A percentile compares a stretch with the other conserved stretches of the same genome.
These are phyloP conservation scores for Anagyrus pseudococci DNA, from an alignment of 2,888 invertebrate species.

Conservation along the genomic window DNA sequence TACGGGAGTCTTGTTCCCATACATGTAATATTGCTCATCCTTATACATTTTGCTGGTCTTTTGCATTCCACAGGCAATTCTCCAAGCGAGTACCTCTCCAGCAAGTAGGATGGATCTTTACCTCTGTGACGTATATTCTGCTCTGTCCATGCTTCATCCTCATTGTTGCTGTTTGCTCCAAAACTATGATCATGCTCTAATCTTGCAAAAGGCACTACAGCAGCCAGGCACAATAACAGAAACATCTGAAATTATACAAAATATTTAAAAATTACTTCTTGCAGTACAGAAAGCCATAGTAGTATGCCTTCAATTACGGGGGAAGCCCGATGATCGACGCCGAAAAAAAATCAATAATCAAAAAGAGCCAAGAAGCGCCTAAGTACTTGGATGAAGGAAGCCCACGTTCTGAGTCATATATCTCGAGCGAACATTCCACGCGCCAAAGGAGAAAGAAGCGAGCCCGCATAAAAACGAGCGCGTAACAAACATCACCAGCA, in stretches of 20 bases:
- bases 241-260: conserved; percentile 42
- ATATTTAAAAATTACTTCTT: not conserved
- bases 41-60: conserved; percentile 74
- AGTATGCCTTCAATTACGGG: too few species aligned
- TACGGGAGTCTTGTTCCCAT: conserved; percentile 83
- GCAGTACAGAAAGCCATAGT: not conserved
- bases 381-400: not conserved
- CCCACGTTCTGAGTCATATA: too few species aligned
- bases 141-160: conserved; percentile 49
- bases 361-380: not conserved
- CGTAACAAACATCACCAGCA: too few species aligned
- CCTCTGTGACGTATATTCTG: conserved; percentile 46
- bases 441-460: too few species aligned
- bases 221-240: conserved; percentile 39
- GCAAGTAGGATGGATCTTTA: conserved; percentile 51
- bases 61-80: conserved; percentile 67
- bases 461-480: too few species aligned
- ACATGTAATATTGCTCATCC: conserved; percentile 71
- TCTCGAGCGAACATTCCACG: too few species aligned
- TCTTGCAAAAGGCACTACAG: conserved; percentile 35
- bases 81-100: conserved; percentile 51
- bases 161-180: conserved; percentile 42
- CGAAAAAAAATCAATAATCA: not conserved
- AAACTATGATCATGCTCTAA: conserved; percentile 49
- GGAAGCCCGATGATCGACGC: not conserved